Percentiles rank a stretch among this genome's conserved stretches.
Conservation (phyloP, 2,797 vertebrate genomes). For the Knipowitschia caucasica region DNA sequence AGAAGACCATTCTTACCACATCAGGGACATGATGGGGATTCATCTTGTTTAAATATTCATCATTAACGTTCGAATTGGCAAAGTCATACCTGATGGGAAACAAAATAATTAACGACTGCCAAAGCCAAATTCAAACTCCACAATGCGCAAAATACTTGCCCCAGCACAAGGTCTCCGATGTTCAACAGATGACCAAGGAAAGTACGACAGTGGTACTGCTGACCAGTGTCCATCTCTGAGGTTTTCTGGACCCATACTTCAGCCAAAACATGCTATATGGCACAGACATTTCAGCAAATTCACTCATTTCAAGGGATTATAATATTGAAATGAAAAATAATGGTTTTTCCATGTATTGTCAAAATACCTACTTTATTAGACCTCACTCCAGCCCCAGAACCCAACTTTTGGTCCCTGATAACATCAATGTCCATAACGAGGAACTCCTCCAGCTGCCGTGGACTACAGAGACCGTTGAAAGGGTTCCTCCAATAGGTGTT, state of each 20-base stretch:
- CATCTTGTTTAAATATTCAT: conserved; percentile 94
- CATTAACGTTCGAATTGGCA: conserved; percentile 93
- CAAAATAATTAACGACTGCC: no score
- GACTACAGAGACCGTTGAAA: conserved; percentile 88
- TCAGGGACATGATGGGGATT: conserved; percentile 88
- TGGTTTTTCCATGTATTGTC: no score
- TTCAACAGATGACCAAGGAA: conserved; percentile 94
- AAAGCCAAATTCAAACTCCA: not conserved
- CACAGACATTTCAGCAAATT: no score
- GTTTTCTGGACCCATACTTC: conserved; percentile 97
- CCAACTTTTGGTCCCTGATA: conserved; percentile 79
- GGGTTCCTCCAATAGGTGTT: conserved; percentile 92
- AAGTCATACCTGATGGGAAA: conserved; percentile 95
- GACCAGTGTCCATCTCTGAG: conserved; percentile 89
- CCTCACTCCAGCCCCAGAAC: conserved; percentile 84
- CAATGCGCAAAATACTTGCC: conserved; percentile 37
- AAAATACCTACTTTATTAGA: conserved; percentile 85
- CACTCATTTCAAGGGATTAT: no score
- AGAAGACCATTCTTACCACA: conserved; percentile 87
- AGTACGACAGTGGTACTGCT: conserved; percentile 94
- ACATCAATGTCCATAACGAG: conserved; percentile 89
- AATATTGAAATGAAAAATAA: no score
- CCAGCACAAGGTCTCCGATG: conserved; percentile 90
- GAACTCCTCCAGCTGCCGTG: conserved; percentile 93
- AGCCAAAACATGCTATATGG: conserved; percentile 85